These are phyloP conservation scores for Scolopax mira DNA, from an alignment of 2,113 vertebrate genomes.

Conservation along the genomic window DNA sequence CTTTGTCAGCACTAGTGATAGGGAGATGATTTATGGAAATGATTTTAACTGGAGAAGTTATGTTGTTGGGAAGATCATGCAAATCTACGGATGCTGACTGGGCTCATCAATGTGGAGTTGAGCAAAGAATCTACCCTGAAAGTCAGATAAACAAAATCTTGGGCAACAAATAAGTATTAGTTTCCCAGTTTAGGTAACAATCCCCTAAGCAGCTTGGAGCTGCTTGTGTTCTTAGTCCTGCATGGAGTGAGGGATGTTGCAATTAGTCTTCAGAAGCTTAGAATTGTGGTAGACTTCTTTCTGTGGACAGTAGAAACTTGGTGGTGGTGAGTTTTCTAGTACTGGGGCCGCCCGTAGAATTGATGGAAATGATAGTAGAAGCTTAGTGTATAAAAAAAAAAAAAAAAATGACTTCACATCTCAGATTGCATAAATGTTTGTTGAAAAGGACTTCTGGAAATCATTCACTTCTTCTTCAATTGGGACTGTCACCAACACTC, in stretches of 20 bases:
- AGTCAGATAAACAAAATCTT: background rate
- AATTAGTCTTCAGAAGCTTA: background rate
- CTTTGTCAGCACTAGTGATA: background rate
- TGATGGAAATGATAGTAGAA: background rate
- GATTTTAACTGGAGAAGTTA: background rate
- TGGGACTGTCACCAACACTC: background rate
- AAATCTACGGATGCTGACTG: background rate
- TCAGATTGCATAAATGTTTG: background rate
- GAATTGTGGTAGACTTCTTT: background rate
- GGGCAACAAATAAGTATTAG: background rate
- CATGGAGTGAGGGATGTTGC: background rate
- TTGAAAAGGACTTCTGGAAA: conserved; percentile 3
- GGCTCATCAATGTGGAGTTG: background rate
- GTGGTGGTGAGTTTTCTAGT: background rate
- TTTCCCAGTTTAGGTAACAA: background rate
- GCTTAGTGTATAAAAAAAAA: background rate
- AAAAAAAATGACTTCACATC: background rate
- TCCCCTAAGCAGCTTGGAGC: background rate
- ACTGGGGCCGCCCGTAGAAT: background rate
- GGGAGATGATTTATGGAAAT: background rate
- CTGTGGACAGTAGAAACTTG: background rate
- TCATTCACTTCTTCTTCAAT: conserved; percentile 1
- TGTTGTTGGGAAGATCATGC: background rate
- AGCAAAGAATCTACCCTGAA: background rate
- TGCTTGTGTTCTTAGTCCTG: background rate